These are phyloP conservation scores for Adineta ricciae DNA, from an alignment of 2,888 invertebrate genomes.

Conservation along the genomic window DNA sequence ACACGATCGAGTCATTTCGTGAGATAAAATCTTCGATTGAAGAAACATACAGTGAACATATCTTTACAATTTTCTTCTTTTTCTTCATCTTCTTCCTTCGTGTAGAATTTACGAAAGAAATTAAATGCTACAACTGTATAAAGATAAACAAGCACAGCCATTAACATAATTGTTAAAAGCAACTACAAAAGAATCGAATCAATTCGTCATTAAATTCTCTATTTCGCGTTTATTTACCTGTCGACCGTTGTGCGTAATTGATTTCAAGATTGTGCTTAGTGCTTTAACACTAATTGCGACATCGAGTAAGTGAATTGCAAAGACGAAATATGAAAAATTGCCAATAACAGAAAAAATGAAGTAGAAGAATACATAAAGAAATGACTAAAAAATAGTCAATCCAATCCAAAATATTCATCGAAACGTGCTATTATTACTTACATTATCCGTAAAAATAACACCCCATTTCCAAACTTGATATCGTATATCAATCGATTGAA, in stretches of 20 bases:
- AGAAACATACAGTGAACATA: constrained; percentile 73
- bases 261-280: constrained; percentile 89
- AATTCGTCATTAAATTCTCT: too few species aligned
- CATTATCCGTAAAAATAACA: constrained; percentile 90
- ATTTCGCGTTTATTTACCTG: constrained; percentile 68
- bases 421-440: constrained; percentile 45
- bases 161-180: constrained; percentile 87
- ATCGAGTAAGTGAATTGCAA: constrained; percentile 92
- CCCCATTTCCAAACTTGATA: constrained; percentile 98
- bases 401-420: too few species aligned
- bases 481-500: constrained; percentile 84
- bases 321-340: constrained; percentile 98
- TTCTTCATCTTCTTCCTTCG: constrained; percentile 79
- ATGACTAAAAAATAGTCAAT: constrained; percentile 61
- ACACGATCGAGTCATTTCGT: background rate
- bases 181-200: constrained; percentile 54
- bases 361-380: constrained; percentile 93
- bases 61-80: constrained; percentile 90
- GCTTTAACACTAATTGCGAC: constrained; percentile 97
- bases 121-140: constrained; percentile 99
- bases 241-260: constrained; percentile 98
- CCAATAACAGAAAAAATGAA: constrained; percentile 90
- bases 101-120: constrained; percentile 99
- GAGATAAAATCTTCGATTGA: background rate
- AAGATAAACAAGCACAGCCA: constrained; percentile 93